Conservation (phyloP, 1,140 invertebrate species). For the Gonioctena quinquepunctata region DNA sequence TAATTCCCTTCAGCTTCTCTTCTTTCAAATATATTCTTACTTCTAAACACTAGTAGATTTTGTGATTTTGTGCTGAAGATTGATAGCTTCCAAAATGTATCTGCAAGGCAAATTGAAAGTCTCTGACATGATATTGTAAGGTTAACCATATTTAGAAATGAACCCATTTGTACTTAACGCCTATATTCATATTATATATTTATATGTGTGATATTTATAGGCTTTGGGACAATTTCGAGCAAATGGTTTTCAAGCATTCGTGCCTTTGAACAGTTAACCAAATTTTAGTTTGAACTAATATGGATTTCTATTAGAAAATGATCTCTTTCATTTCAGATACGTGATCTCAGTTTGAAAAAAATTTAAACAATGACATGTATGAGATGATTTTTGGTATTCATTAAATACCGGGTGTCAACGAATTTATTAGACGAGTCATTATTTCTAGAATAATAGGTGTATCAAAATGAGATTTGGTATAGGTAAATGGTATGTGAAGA, state of each 20-base stretch:
- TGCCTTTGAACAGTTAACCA: conserved; percentile 31
- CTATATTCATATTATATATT: conserved; percentile 6
- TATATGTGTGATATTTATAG: conserved; percentile 24
- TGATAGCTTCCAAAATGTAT: too few species aligned
- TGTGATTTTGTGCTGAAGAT: too few species aligned
- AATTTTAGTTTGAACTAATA: conserved; percentile 24
- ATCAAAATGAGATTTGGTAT: background rate
- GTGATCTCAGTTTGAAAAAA: conserved; percentile 4
- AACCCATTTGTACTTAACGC: background rate
- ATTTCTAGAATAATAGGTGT: background rate
- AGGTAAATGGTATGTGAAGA: too few species aligned
- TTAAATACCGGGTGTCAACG: too few species aligned
- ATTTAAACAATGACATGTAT: conserved; percentile 3
- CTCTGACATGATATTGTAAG: too few species aligned
- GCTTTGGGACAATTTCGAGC: conserved; percentile 35
- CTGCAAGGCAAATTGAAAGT: too few species aligned
- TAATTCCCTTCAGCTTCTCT: too few species aligned
- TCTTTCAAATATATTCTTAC: too few species aligned
- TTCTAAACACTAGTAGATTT: too few species aligned
- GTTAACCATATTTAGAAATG: background rate
- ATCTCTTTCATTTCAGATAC: background rate
- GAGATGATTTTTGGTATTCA: too few species aligned
- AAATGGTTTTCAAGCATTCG: conserved; percentile 31
- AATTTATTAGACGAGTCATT: background rate
- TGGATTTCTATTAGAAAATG: conserved; percentile 9